Conservation (phyloP, 2,797 vertebrate species). For the Chaetophractus vellerosus region DNA sequence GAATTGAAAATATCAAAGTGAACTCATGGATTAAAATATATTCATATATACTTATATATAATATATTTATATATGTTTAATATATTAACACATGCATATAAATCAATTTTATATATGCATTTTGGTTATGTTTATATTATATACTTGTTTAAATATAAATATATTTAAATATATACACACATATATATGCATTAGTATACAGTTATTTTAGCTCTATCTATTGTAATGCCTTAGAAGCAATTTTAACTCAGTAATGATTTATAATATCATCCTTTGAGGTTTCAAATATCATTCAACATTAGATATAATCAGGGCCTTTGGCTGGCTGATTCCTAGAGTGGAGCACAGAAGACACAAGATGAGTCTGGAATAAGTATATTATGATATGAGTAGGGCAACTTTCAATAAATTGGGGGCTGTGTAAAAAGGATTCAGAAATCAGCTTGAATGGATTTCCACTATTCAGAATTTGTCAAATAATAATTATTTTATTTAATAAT, state of each 20-base stretch:
- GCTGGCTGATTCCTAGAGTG: background rate
- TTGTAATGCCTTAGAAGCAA: background rate
- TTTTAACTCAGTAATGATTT: background rate
- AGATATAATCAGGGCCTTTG: background rate
- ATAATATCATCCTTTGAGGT: background rate
- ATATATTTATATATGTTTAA: background rate
- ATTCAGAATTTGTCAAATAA: background rate
- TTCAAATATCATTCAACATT: background rate
- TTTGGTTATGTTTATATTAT: background rate
- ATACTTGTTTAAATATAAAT: background rate
- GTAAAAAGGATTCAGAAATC: background rate
- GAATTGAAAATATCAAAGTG: background rate
- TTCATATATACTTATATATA: background rate
- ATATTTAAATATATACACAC: background rate
- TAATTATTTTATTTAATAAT: slow-evolving; percentile 20
- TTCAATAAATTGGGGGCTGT: background rate
- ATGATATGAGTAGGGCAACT: background rate
- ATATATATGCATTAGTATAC: accelerated
- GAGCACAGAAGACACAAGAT: background rate
- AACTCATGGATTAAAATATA: background rate
- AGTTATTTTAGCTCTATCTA: background rate
- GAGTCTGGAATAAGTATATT: background rate
- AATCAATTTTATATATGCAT: background rate
- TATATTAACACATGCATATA: background rate
- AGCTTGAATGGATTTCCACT: background rate